Percentiles rank a stretch among this genome's conserved stretches.
Evolutionary conservation across 2,797 vertebrate genomes (phyloP).

Genomic region (Melanotaenia parkinsoni): DNA sequence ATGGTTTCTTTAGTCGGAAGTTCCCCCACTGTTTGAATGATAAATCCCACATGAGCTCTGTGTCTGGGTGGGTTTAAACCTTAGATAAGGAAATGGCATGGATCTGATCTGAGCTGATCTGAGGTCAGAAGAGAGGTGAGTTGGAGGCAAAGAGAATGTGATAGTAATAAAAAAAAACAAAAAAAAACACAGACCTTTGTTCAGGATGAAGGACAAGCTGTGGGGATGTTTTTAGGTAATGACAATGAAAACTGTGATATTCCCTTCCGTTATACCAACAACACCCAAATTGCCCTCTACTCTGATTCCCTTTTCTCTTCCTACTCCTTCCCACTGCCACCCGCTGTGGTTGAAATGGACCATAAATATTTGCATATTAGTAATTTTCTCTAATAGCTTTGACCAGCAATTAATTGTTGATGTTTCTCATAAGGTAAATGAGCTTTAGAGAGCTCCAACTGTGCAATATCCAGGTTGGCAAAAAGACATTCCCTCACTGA

Average conservation of each 20-base stretch:
- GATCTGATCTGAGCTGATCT: constrained; percentile 3
- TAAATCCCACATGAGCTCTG: constrained; percentile 14
- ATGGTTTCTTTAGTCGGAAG: background rate
- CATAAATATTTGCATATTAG: too few species aligned
- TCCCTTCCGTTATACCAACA: too few species aligned
- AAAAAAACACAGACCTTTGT: background rate
- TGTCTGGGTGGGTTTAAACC: background rate
- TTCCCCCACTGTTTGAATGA: background rate
- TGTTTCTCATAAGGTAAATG: too few species aligned
- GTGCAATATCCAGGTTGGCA: too few species aligned
- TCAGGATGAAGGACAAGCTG: constrained; percentile 2
- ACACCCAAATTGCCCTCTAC: too few species aligned
- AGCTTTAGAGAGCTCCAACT: too few species aligned
- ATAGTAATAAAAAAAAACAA: background rate
- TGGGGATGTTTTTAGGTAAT: constrained; percentile 11
- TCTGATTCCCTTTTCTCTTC: too few species aligned
- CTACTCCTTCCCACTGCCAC: too few species aligned
- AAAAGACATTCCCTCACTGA: too few species aligned
- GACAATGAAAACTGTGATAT: constrained; percentile 11
- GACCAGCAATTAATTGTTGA: too few species aligned
- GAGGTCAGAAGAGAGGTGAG: constrained; percentile 9
- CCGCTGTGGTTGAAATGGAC: too few species aligned
- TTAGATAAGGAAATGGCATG: background rate
- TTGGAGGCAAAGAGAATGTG: background rate
- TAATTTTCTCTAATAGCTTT: too few species aligned